A percentile compares a stretch with the other conserved stretches of the same genome.
These are phyloP conservation scores for Nautilus pompilius DNA, from an alignment of 1,140 invertebrate species.

Conservation along the genomic window DNA sequence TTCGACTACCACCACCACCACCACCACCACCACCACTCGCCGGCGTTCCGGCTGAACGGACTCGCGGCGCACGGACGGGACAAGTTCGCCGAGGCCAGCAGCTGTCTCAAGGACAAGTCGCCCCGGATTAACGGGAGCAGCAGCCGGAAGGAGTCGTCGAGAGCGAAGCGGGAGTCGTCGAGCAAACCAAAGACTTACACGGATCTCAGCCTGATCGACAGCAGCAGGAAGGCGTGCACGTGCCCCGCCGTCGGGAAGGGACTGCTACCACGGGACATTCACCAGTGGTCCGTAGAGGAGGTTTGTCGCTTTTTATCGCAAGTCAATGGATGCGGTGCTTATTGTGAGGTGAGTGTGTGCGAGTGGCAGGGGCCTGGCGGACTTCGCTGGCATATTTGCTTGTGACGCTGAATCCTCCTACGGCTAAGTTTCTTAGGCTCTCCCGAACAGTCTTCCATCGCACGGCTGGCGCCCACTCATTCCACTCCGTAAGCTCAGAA, in stretches of 20 bases:
- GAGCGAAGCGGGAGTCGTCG: neutral
- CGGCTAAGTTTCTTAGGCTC: too few species aligned
- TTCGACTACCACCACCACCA: neutral
- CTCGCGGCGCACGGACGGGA: neutral
- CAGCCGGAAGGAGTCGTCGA: too few species aligned
- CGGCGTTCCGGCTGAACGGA: neutral
- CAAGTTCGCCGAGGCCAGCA: neutral
- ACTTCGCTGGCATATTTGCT: neutral
- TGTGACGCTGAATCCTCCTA: neutral
- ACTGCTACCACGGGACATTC: constrained; percentile 19
- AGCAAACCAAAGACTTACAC: neutral
- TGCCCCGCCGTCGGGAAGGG: neutral
- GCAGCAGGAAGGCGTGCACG: neutral
- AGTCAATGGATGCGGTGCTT: constrained; percentile 31
- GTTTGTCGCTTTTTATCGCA: constrained; percentile 28
- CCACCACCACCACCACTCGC: neutral
- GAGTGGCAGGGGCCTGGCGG: neutral
- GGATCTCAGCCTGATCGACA: neutral
- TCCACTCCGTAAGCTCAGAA: too few species aligned
- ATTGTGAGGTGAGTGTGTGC: constrained; percentile 31
- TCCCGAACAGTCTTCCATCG: too few species aligned
- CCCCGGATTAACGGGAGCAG: neutral
- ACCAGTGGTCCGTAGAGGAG: constrained; percentile 31
- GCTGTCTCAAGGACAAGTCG: neutral
- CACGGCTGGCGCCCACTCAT: too few species aligned